A percentile compares a stretch with the other conserved stretches of the same genome.
These are phyloP conservation scores for Equus przewalskii DNA, from an alignment of 2,113 vertebrate genomes.

Conservation along the genomic window DNA sequence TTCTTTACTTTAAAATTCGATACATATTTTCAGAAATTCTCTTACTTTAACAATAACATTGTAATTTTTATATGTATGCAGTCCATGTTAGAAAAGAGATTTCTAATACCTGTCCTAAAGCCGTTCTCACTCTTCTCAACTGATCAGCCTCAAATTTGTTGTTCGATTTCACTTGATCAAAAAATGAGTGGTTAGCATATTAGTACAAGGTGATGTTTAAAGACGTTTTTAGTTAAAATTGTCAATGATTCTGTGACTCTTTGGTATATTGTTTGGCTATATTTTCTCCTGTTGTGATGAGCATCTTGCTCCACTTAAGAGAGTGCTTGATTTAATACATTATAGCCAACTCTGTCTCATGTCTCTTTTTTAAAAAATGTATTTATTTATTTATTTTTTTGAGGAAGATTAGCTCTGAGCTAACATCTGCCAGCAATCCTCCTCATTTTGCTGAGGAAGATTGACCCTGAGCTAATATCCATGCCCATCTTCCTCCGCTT, in stretches of 20 bases:
- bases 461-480: no score
- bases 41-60: not conserved
- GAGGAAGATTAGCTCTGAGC: no score
- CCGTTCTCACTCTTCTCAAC: not conserved
- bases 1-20: not conserved
- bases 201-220: not conserved
- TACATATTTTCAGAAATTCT: not conserved
- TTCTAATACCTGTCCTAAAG: not conserved
- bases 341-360: not conserved
- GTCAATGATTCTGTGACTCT: not conserved
- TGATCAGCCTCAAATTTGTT: not conserved
- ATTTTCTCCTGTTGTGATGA: not conserved
- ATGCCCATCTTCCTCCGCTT: no score
- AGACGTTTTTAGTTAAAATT: constrained; percentile 28
- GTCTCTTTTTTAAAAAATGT: not conserved
- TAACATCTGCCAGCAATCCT: no score
- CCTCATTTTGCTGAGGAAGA: no score
- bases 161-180: constrained; percentile 8
- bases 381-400: no score
- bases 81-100: not conserved
- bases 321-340: not conserved
- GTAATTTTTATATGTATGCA: not conserved
- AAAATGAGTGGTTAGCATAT: not conserved
- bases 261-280: not conserved
- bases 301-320: not conserved